Base-by-base conservation (phyloP, 2,113 vertebrate genomes). In the Emydura subglobosa region DNA sequence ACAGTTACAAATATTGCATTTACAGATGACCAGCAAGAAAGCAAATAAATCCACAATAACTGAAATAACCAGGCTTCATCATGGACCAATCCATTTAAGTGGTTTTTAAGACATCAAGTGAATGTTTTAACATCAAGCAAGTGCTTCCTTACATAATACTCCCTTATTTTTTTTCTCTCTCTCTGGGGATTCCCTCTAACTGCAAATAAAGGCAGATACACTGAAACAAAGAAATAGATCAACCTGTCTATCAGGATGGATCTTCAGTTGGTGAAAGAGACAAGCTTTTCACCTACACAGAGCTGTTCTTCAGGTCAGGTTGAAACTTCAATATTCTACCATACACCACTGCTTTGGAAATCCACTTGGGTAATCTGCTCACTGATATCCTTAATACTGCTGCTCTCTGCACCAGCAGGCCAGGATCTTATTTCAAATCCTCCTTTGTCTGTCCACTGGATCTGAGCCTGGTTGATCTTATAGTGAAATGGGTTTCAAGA, bases 151-250 rank as follows among this genome's bases (percentile, higher is more conserved):
- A 88, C 53, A 92, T 88, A 89, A 80, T 10, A 90, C 89, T 82
- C 88, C n/a, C 94, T 95, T 74, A 61, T 1, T 91, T 95, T 31
- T 91, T 57, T 81, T 53, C 51, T 29, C 54, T 57, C 92, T 94
- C 87, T 94, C 81, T 92, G 49, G 85, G 91, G 68, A 94, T 89
- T 95, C 65, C 39, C 82, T 5, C 1, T 50, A 89, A 90, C 12
- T n/a, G 82, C 29, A 61, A 92, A 93, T 89, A 96, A 85, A 95
- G 85, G 81, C 51, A 93, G 86, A 84, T 74, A 91, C 87, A 94
- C 84, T 84, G 87, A 89, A 90, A 88, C 47, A 92, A 93, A 91
- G 84, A n/a, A 72, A 49, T 79, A 94, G 78, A 90, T 72, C 91
- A 76, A 90, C 80, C 90, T 72, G 61, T 92, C 53, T 22, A 17